Evolutionary conservation across 2,797 vertebrate species (phyloP).

Genomic region (Heteromormyrus szaboi): DNA sequence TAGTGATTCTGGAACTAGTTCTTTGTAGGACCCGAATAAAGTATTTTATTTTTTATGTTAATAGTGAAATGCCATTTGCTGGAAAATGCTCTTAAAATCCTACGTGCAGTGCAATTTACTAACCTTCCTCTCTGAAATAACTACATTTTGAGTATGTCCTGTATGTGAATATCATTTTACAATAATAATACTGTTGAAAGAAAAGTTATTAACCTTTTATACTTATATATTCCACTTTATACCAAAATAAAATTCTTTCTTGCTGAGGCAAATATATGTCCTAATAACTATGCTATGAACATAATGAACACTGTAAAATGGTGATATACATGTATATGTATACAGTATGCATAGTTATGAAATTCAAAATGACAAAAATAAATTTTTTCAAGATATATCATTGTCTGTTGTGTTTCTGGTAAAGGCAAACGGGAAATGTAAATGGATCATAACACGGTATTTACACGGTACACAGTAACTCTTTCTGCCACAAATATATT

Average conservation of each 20-base stretch:
- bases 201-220: conserved; percentile 19
- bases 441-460: not conserved
- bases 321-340: conserved; percentile 50
- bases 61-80: not conserved
- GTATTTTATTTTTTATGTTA: not conserved
- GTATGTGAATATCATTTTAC: conserved; percentile 16
- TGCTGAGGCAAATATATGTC: conserved; percentile 40
- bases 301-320: conserved; percentile 29
- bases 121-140: not conserved
- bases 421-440: not conserved
- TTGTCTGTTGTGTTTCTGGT: not conserved
- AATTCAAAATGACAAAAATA: conserved; percentile 22
- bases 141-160: conserved; percentile 18
- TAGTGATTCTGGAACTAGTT: not conserved
- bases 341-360: conserved; percentile 50
- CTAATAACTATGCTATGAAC: conserved; percentile 31
- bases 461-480: not conserved
- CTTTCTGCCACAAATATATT: not conserved
- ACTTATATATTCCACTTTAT: conserved; percentile 22
- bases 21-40: not conserved
- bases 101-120: not conserved
- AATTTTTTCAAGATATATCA: conserved; percentile 17
- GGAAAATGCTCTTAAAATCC: not conserved
- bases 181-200: conserved; percentile 7
- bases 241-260: conserved; percentile 21